These are phyloP conservation scores for Maniola jurtina DNA, from an alignment of 1,140 invertebrate species.

Conservation along the genomic window DNA sequence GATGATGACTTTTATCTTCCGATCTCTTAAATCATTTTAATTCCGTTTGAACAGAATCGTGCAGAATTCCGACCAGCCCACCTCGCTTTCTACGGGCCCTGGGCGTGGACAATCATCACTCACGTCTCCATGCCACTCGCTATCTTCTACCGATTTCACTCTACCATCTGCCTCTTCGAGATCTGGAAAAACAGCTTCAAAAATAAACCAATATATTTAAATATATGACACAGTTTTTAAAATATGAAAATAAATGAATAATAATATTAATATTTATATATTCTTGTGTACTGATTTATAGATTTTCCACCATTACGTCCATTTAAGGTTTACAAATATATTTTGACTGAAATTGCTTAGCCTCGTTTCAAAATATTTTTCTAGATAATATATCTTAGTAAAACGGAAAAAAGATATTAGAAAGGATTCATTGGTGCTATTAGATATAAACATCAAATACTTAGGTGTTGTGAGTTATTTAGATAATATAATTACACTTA, in stretches of 20 bases:
- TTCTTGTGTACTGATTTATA: not conserved
- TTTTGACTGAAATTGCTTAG: not conserved
- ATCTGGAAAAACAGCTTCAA: constrained; percentile 98
- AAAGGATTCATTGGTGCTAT: not conserved
- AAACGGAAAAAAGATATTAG: not conserved
- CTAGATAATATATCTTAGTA: no score
- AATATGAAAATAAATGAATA: constrained; percentile 7
- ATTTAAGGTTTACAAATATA: no score
- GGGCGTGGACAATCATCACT: constrained; percentile 93
- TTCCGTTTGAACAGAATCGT: constrained; percentile 74
- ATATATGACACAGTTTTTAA: constrained; percentile 39
- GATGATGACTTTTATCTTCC: no score
- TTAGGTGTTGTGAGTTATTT: no score
- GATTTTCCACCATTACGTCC: not conserved
- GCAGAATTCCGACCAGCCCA: constrained; percentile 89
- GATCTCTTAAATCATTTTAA: no score
- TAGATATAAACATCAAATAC: no score
- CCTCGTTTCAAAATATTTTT: no score
- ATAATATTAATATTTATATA: no score
- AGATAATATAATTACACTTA: no score
- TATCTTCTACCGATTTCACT: constrained; percentile 95
- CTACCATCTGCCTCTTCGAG: constrained; percentile 96
- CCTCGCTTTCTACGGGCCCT: constrained; percentile 89
- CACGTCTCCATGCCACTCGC: constrained; percentile 91
- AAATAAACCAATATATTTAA: constrained; percentile 64